These are phyloP conservation scores for Trissonchulus latispiculum DNA, from an alignment of 2,888 invertebrate species.

Conservation along the genomic window DNA sequence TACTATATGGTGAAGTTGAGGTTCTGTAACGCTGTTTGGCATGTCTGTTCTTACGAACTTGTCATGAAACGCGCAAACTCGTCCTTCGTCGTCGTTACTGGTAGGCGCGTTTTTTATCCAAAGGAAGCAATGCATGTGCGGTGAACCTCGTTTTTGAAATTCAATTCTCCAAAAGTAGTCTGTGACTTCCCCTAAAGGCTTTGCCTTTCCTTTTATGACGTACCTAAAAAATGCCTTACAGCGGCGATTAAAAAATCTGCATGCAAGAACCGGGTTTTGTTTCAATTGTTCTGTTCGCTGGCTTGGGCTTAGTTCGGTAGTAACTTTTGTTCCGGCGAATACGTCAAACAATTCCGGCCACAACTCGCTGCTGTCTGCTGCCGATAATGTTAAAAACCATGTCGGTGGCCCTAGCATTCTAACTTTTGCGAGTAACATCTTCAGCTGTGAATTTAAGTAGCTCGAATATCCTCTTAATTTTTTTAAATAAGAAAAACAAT, in stretches of 20 bases:
- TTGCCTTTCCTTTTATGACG: no score
- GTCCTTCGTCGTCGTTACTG: not conserved
- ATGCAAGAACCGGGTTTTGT: no score
- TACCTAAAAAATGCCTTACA: no score
- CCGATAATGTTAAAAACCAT: not conserved
- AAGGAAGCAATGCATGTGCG: not conserved
- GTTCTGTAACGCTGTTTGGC: not conserved
- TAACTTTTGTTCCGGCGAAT: no score
- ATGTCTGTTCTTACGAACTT: not conserved
- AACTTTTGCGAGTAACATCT: not conserved
- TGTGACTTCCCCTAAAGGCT: no score
- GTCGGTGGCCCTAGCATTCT: not conserved
- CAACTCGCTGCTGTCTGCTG: not conserved
- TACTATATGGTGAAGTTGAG: not conserved
- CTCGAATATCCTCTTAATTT: not conserved
- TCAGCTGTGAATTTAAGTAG: not conserved
- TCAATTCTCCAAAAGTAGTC: no score
- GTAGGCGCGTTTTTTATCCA: not conserved
- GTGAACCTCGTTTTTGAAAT: not conserved
- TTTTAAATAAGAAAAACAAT: not conserved
- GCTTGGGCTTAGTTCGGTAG: no score
- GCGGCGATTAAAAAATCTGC: no score
- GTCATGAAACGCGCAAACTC: not conserved
- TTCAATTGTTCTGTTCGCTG: no score
- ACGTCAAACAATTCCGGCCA: not conserved